Conservation (phyloP, 2,888 invertebrate species). For the Sarcophaga variegata region DNA sequence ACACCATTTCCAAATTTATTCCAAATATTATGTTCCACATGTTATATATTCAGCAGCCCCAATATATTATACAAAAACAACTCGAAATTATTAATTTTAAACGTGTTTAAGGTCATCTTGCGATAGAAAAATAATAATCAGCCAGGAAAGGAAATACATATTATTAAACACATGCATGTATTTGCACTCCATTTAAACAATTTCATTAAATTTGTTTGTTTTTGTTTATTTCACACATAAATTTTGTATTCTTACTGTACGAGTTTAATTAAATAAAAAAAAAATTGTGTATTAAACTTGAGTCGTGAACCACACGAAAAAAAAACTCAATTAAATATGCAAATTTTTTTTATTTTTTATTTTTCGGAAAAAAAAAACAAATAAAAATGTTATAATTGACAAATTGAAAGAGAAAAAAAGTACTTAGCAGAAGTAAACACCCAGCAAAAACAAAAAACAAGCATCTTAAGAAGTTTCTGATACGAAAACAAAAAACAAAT, state of each 20-base stretch:
- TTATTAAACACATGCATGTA: neutral
- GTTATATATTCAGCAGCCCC: too few species aligned
- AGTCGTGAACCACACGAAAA: neutral
- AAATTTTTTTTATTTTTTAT: slow-evolving; percentile 42
- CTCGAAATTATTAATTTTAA: too few species aligned
- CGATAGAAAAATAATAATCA: neutral
- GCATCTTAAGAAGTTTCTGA: neutral
- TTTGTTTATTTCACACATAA: slow-evolving; percentile 25
- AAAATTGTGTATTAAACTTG: neutral
- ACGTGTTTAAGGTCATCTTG: neutral
- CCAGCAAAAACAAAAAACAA: neutral
- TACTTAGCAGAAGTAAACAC: slow-evolving; percentile 49
- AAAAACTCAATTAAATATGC: slow-evolving; percentile 46
- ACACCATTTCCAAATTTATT: too few species aligned
- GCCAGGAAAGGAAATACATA: neutral
- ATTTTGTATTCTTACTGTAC: neutral
- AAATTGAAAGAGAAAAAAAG: neutral
- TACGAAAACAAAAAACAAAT: neutral
- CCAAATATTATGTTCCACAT: too few species aligned
- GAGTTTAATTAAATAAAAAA: neutral
- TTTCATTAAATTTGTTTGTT: neutral
- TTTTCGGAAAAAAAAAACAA: slow-evolving; percentile 3
- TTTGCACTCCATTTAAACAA: slow-evolving; percentile 20
- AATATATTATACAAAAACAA: too few species aligned
- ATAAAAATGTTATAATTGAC: neutral